Evolutionary conservation across 92 coral and sea anemone genomes (phyloP).

Genomic region (Epizoanthus illoricatus): DNA sequence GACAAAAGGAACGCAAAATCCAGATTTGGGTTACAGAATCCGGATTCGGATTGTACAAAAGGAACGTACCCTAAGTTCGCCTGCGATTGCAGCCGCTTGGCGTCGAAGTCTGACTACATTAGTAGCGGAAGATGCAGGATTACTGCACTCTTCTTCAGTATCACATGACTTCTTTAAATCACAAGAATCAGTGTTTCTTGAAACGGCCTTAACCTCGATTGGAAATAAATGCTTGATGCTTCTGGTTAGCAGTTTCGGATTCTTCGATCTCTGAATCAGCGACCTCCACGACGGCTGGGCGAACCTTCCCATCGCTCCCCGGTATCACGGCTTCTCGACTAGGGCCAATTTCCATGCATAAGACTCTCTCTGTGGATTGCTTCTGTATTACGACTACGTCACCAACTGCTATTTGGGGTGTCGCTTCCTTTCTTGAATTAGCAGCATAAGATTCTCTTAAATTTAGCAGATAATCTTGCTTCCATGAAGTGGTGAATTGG

Average conservation of each 20-base stretch:
- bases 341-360: slow-evolving; percentile 59
- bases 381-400: slow-evolving; percentile 52
- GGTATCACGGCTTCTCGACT: slow-evolving; percentile 43
- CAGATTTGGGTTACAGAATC: no score
- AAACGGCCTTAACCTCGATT: slow-evolving; percentile 16
- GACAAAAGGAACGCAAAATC: no score
- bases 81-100: slow-evolving; percentile 2
- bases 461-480: slow-evolving; percentile 31
- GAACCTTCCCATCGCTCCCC: slow-evolving; percentile 42
- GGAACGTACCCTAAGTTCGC: no score
- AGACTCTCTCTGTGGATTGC: slow-evolving; percentile 34
- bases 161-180: background rate
- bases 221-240: slow-evolving; percentile 40
- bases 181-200: background rate
- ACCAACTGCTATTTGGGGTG: slow-evolving; percentile 23
- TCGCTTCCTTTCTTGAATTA: background rate
- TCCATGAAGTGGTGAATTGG: slow-evolving; percentile 47
- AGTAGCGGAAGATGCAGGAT: background rate
- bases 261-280: slow-evolving; percentile 13
- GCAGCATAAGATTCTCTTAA: slow-evolving; percentile 6
- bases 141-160: background rate
- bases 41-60: no score
- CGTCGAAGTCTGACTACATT: background rate
- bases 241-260: slow-evolving; percentile 39
- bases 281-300: slow-evolving; percentile 54